phyloP scores from a whole-genome alignment of 2,797 vertebrate genomes.

The Clarias platycephalus region DNA sequence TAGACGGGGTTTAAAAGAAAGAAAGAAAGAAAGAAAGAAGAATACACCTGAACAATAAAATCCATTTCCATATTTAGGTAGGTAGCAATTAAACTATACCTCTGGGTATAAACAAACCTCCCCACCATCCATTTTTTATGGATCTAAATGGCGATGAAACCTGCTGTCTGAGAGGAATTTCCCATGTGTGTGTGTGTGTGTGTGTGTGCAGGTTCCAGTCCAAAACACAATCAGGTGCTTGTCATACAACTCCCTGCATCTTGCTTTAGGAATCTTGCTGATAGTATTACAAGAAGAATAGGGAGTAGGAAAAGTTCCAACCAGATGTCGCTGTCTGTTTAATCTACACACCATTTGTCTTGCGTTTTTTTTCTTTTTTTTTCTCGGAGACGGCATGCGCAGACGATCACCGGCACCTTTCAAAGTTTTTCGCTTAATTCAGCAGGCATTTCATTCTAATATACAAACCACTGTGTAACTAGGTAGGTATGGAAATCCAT shows the following conservation, averaged over 20 bases:
- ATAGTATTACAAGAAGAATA: background rate
- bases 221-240: background rate
- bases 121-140: background rate
- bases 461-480: background rate
- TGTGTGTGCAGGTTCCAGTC: background rate
- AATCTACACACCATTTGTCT: background rate
- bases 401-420: background rate
- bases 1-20: background rate
- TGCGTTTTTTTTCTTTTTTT: background rate
- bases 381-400: background rate
- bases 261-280: background rate
- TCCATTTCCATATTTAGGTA: slow-evolving; percentile 18
- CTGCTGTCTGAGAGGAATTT: background rate
- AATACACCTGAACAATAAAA: background rate
- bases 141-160: slow-evolving; percentile 3
- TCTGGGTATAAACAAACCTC: slow-evolving; percentile 2
- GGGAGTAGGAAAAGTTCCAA: background rate
- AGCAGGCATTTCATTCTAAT: background rate
- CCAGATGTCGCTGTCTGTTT: background rate
- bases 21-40: background rate
- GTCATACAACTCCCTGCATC: background rate
- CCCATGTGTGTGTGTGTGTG: background rate
- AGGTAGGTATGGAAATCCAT: background rate
- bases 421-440: background rate
- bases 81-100: slow-evolving; percentile 19